phyloP scores from a whole-genome alignment of 2,888 invertebrate species.

The Parnassius apollo region DNA sequence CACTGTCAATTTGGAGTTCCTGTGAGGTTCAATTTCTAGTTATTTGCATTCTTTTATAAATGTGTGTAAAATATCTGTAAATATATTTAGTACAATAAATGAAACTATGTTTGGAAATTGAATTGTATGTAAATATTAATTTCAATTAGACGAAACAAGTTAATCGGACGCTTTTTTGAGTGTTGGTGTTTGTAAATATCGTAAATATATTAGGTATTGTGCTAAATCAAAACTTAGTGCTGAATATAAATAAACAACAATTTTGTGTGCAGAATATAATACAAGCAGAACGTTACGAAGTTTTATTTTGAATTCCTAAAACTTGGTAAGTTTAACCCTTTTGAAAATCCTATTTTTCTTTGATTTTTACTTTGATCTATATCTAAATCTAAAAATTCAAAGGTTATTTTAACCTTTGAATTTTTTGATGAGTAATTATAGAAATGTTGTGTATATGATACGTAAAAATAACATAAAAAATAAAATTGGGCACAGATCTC shows the following conservation, averaged over 20 bases:
- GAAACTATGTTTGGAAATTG: neutral
- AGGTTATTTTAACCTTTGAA: no score
- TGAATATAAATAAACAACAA: neutral
- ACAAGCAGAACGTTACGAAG: neutral
- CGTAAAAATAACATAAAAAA: no score
- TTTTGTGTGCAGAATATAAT: neutral
- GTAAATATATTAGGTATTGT: neutral
- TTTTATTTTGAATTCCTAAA: conserved; percentile 2
- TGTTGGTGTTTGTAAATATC: conserved; percentile 12
- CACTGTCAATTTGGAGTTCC: neutral
- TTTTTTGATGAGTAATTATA: no score
- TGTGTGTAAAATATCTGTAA: conserved; percentile 1
- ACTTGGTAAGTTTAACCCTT: conserved; percentile 9
- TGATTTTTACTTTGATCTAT: no score
- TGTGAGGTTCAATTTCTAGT: conserved; percentile 5
- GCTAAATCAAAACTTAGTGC: neutral
- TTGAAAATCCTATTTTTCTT: no score
- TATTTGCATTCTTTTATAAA: neutral
- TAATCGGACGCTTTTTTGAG: neutral
- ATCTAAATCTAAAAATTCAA: no score
- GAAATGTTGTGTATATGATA: no score
- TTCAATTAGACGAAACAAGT: conserved; percentile 3
- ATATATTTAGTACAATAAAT: neutral
- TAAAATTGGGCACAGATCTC: no score
- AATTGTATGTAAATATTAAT: conserved; percentile 5